Evolutionary conservation across 53 echinoderm and acorn worm genomes (phyloP), one percentile per base, ranked within the genome.

Genomic region (Paracentrotus lividus): DNA sequence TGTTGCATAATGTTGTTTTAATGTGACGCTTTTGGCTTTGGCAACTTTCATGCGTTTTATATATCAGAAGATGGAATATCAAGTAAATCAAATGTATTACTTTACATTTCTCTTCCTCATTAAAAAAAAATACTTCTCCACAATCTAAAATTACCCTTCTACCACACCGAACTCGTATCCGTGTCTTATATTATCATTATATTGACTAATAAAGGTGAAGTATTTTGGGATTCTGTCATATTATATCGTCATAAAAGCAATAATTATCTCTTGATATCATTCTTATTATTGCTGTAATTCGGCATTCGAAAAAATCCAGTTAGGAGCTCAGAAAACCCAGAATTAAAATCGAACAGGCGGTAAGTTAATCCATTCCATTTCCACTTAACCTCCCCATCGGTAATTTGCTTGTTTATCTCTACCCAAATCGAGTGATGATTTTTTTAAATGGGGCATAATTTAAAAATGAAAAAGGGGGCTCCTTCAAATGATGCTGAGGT

Each of bases 371-470:
- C 49, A 8, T 2, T 47, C 26, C 47, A 5, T 81, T 81, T 47
- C 49, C 81, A 81, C 24, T 47, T 18, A 8, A 34, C 27, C 81
- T 49, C 81, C 47, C 20, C n/a, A 81, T 3, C 45, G 47, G 6
- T 81, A 81, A 81, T 49, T 47, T 27, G 8, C 81, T 81, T 81
- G 81, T 81, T 81, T 81, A 81, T 27, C 12, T 47, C 81, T 12
- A 26, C 2, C 44, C 44, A 12, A 45, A 5, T n/a, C 26, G 81
- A 12, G 26, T 10, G 10, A 81, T 49, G 81, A 26, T 81, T n/a
- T n/a, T n/a, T 81, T 7, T n/a, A 81, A 81, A 81, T 77, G n/a
- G 81, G 47, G 44, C 81, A 49, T 81, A 81, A 81, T 81, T 47
- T 10, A 47, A 45, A 72, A 40, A 72, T 16, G 40, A 72, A 18